Evolutionary conservation across 2,797 vertebrate species (phyloP).

Genomic region (Neoniphon sammara): DNA sequence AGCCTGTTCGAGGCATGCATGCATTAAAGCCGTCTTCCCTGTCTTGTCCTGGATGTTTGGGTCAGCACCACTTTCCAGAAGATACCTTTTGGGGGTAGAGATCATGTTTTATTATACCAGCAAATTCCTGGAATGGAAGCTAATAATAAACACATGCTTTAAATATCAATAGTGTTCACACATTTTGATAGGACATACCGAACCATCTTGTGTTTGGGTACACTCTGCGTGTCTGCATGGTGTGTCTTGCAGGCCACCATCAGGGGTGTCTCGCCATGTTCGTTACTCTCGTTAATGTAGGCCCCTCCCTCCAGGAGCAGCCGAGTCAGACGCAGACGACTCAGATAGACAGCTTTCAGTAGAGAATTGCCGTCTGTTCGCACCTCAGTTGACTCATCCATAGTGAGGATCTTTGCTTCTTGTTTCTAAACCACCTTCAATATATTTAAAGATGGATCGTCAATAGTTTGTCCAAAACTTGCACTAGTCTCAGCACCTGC

Average conservation of each 20-base stretch:
- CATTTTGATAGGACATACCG: constrained; percentile 71
- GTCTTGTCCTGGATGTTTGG: constrained; percentile 94
- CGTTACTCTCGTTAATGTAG: constrained; percentile 93
- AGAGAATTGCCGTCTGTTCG: constrained; percentile 83
- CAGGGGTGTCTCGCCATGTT: constrained; percentile 89
- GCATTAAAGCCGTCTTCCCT: constrained; percentile 91
- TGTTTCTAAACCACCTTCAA: neutral
- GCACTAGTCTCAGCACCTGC: constrained; percentile 20
- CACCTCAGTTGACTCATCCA: constrained; percentile 58
- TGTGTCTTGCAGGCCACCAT: constrained; percentile 90
- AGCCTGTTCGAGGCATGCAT: constrained; percentile 87
- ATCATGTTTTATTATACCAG: constrained; percentile 53
- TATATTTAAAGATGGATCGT: constrained; percentile 7
- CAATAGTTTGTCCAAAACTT: constrained; percentile 7
- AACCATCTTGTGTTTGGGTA: constrained; percentile 88
- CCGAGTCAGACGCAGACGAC: constrained; percentile 90
- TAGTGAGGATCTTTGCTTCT: constrained; percentile 11
- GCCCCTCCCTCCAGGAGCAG: constrained; percentile 91
- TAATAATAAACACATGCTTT: neutral
- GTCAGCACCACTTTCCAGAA: constrained; percentile 91
- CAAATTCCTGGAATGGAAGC: constrained; percentile 40
- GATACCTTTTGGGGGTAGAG: constrained; percentile 83
- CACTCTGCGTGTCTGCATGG: constrained; percentile 87
- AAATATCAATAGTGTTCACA: neutral
- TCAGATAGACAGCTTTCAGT: constrained; percentile 88